Percentiles rank a stretch among this genome's conserved stretches.
These are phyloP conservation scores for Parnassius apollo DNA, from an alignment of 2,888 invertebrate species.

Conservation along the genomic window DNA sequence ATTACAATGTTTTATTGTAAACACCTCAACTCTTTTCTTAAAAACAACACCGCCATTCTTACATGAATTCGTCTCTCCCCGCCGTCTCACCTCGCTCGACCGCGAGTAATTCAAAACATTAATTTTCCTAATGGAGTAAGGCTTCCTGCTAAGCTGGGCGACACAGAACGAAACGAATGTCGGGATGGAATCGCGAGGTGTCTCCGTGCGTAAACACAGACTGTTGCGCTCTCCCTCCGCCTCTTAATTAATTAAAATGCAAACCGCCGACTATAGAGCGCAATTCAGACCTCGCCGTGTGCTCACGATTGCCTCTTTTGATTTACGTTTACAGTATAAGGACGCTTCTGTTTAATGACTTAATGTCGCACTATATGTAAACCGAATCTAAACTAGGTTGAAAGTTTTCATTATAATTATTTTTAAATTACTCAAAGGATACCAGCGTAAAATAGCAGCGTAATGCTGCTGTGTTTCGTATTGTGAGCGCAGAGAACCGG, in stretches of 20 bases:
- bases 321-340: conserved; percentile 39
- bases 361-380: conserved; percentile 20
- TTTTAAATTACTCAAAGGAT: too few relatives aligned
- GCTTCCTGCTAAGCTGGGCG: conserved; percentile 61
- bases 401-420: too few relatives aligned
- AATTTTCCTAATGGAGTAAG: conserved; percentile 81
- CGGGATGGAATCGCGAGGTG: conserved; percentile 54
- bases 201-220: conserved; percentile 68
- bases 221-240: conserved; percentile 53
- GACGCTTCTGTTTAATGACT: conserved; percentile 22
- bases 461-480: too few relatives aligned
- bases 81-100: conserved; percentile 41
- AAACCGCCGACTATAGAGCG: conserved; percentile 63
- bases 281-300: conserved; percentile 40
- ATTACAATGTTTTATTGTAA: too few relatives aligned
- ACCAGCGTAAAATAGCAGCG: too few relatives aligned
- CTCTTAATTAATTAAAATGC: conserved; percentile 78
- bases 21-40: not conserved
- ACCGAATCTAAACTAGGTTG: not conserved
- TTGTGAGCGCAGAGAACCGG: too few relatives aligned
- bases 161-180: conserved; percentile 51
- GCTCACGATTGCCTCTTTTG: conserved; percentile 59
- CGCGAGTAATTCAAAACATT: conserved; percentile 77
- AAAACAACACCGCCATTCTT: conserved; percentile 33
- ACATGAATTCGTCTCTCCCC: conserved; percentile 43